A percentile compares a stretch with the other conserved stretches of the same genome.
phyloP scores from a whole-genome alignment of 2,888 invertebrate species.

The Teleiodes luculella region DNA sequence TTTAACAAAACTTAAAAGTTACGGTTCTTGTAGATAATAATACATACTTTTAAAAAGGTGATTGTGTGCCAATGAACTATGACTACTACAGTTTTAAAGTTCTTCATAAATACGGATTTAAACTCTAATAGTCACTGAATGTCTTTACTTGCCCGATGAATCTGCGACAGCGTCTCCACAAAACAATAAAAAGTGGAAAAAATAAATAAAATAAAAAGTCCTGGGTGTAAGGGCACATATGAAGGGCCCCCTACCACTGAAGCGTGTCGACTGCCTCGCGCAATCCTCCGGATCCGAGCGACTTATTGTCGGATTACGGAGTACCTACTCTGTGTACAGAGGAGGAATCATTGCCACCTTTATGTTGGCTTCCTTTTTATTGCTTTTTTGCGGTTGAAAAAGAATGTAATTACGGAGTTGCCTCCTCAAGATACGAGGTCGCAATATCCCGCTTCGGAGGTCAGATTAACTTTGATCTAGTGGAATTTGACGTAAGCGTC shows the following conservation, averaged over 20 bases:
- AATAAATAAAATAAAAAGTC: background rate
- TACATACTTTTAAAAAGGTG: too few species aligned
- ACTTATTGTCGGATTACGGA: background rate
- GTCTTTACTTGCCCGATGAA: too few species aligned
- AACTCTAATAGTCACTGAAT: too few species aligned
- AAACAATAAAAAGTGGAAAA: constrained; percentile 3
- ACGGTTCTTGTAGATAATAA: too few species aligned
- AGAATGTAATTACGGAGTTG: background rate
- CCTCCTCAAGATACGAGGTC: background rate
- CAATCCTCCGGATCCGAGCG: background rate
- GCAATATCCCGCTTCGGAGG: too few species aligned
- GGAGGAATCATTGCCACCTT: constrained; percentile 2
- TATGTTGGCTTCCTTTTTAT: background rate
- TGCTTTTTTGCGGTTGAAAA: background rate
- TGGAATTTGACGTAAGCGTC: too few species aligned
- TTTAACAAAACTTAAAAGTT: too few species aligned
- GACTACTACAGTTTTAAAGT: too few species aligned
- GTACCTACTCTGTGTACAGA: background rate
- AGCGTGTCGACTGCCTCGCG: constrained; percentile 42
- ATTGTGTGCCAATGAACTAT: too few species aligned
- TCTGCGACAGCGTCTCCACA: background rate
- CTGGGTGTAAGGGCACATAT: background rate
- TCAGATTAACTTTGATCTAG: too few species aligned
- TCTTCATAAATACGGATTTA: too few species aligned
- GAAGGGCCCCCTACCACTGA: constrained; percentile 45